Evolutionary conservation across 2,113 vertebrate species (phyloP).

Genomic region (Amblyopsis rosae): DNA sequence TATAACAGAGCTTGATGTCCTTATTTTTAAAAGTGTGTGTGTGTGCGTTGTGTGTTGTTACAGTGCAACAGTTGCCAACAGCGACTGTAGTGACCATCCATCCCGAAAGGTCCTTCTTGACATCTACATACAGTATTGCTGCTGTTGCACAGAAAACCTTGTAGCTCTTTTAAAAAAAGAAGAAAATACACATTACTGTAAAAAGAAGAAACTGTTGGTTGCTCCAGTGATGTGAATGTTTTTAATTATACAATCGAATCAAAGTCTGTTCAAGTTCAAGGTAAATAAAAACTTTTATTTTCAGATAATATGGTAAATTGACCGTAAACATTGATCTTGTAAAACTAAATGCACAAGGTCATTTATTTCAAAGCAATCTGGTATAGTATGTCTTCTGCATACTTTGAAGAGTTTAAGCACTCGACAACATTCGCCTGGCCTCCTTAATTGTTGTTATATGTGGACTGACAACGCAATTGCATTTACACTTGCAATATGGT

Average conservation of each 20-base stretch:
- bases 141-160: slow-evolving; percentile 26
- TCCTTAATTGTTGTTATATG: too few species aligned
- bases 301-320: too few species aligned
- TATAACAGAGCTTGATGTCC: slow-evolving; percentile 13
- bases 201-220: slow-evolving; percentile 11
- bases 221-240: slow-evolving; percentile 6
- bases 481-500: too few species aligned
- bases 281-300: not conserved
- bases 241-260: slow-evolving; percentile 16
- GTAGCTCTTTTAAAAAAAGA: slow-evolving; percentile 16
- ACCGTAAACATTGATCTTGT: too few species aligned
- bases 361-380: too few species aligned
- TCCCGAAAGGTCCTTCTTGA: slow-evolving; percentile 20
- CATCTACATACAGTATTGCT: slow-evolving; percentile 27
- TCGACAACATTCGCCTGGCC: too few species aligned
- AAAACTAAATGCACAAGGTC: too few species aligned
- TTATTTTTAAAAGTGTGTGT: not conserved
- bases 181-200: slow-evolving; percentile 14
- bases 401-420: too few species aligned
- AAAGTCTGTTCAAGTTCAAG: not conserved
- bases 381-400: too few species aligned
- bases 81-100: slow-evolving; percentile 8
- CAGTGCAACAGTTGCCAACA: slow-evolving; percentile 2
- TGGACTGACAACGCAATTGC: too few species aligned
- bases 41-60: not conserved